Base-by-base conservation (phyloP, 2,888 invertebrate genomes). In the Heliconius hortense region DNA sequence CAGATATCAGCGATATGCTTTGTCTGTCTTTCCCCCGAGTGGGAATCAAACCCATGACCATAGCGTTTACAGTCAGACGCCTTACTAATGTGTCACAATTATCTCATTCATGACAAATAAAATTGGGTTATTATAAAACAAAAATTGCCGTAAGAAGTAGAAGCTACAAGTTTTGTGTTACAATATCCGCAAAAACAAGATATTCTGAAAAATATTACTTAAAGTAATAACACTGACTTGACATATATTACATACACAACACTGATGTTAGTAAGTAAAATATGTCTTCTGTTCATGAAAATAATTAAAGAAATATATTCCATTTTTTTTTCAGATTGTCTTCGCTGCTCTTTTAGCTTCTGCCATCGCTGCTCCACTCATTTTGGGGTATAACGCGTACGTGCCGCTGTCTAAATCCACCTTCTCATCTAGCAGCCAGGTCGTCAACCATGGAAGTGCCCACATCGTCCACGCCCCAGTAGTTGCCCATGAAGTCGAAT, bases 361-460 rank as follows among this genome's bases (percentile, higher is more conserved):
- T 70, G 84, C 85, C 0, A 77, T 84, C 0, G 90, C 91, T 0
- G 83, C 88, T 1, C 87, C 89, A 0, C 76, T 3, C 35, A 78
- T 84, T 71, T 62, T 86, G 7, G 82, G 85, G 31, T 83, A 86
- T n/a, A 82, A 85, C 24, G 81, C 86, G 53, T 85, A 86, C 67
- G 79, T 85, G 7, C 86, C 86, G 3, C 70, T 84, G 1, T 78
- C 84, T n/a, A 90, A 90, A 75, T 86, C 89, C 1, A 89, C 89
- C 7, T 77, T 84, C 75, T 87, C 88, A 4, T 83, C 85, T 18
- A 87, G 83, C 83, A 86, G 86, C 73, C 89, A 90, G 73, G 75
- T 85, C 0, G 81, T 89, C 26, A 85, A 89, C 80, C 89, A 90
- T 39, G 89, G 88, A 28, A 86, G 86, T 80, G 86, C 89, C 35